phyloP scores from a whole-genome alignment of 2,113 vertebrate genomes.

The Platichthys stellatus region DNA sequence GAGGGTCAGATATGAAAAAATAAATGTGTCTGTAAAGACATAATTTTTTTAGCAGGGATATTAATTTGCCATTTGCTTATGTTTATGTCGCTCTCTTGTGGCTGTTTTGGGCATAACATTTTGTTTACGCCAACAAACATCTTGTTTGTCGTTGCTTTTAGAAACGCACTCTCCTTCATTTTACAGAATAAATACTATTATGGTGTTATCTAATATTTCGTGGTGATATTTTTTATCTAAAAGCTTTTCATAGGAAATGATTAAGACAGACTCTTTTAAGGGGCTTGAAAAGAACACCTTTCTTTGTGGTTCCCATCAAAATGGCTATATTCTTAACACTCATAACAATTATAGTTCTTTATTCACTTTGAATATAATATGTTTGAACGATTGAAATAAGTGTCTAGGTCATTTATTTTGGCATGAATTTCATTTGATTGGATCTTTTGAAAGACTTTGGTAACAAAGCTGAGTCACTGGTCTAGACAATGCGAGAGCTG shows the following conservation, averaged over 20 bases:
- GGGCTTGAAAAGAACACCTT: background rate
- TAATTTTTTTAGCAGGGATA: slow-evolving; percentile 9
- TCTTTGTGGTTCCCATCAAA: background rate
- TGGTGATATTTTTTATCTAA: background rate
- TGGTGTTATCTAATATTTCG: slow-evolving; percentile 15
- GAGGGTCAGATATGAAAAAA: slow-evolving; percentile 30
- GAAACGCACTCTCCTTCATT: slow-evolving; percentile 33
- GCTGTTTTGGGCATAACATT: slow-evolving; percentile 17
- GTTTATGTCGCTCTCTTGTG: slow-evolving; percentile 63
- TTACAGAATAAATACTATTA: slow-evolving; percentile 59
- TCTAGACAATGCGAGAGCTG: slow-evolving; percentile 27
- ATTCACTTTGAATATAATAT: background rate
- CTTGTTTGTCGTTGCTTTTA: slow-evolving; percentile 26
- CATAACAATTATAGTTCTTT: background rate
- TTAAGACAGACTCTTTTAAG: background rate
- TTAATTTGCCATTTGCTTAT: slow-evolving; percentile 32
- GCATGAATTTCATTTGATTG: background rate
- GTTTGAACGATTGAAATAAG: background rate
- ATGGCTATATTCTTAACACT: background rate
- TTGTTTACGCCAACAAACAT: slow-evolving; percentile 8
- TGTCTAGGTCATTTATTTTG: background rate
- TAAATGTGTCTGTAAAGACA: slow-evolving; percentile 25
- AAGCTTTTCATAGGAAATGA: no score
- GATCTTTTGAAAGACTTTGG: slow-evolving; percentile 4
- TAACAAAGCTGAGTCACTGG: slow-evolving; percentile 36